Conservation (phyloP, 1,140 invertebrate genomes). For the Aphaenogaster rudis region DNA sequence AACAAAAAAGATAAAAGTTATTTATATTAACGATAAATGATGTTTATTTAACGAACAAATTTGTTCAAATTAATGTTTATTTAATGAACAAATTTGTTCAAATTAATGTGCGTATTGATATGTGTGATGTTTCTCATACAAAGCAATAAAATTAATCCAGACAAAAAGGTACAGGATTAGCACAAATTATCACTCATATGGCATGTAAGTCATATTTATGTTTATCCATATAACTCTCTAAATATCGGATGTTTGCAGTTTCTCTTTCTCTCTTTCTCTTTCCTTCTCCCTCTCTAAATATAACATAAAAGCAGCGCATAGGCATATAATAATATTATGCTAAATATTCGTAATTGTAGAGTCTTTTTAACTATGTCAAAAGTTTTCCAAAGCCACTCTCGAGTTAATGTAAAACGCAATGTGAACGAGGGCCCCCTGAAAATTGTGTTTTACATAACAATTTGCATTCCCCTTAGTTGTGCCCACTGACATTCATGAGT, state of each 20-base stretch:
- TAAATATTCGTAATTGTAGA: slow-evolving; percentile 34
- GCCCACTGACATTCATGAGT: slow-evolving; percentile 57
- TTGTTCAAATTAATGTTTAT: background rate
- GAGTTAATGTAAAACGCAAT: slow-evolving; percentile 36
- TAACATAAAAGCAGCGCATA: background rate
- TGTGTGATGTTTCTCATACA: background rate
- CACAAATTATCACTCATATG: background rate
- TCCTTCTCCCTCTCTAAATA: background rate
- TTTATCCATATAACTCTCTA: background rate
- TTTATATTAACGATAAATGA: background rate
- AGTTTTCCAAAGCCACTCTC: slow-evolving; percentile 14
- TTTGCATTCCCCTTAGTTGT: slow-evolving; percentile 57
- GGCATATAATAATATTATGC: background rate
- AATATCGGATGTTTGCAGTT: slow-evolving; percentile 1
- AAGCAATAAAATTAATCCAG: background rate
- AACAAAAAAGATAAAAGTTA: slow-evolving; percentile 4
- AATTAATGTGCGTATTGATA: background rate
- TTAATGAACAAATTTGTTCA: background rate
- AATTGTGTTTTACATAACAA: slow-evolving; percentile 63
- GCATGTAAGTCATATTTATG: background rate
- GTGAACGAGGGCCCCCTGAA: slow-evolving; percentile 26
- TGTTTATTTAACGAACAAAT: background rate
- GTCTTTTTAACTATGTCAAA: slow-evolving; percentile 7
- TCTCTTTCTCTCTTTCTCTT: background rate
- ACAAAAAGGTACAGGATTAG: background rate